phyloP scores from a whole-genome alignment of 2,113 vertebrate species.

The Macquaria australasica region DNA sequence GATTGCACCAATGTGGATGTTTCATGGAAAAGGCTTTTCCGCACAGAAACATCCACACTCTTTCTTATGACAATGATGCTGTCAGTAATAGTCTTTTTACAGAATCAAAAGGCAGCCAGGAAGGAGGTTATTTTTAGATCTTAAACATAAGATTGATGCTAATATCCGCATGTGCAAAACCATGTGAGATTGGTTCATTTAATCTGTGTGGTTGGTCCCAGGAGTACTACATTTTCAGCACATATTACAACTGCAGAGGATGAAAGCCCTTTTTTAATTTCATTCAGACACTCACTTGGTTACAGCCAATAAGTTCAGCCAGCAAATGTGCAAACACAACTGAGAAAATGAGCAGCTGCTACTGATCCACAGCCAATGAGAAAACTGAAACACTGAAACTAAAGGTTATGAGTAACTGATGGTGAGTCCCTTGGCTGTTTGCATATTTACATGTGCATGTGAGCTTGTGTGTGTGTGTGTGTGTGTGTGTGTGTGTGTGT shows the following conservation, averaged over 20 bases:
- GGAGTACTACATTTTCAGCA: constrained; percentile 54
- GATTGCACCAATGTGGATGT: constrained; percentile 17
- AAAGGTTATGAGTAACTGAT: constrained; percentile 42
- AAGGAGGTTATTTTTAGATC: constrained; percentile 49
- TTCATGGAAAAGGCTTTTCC: constrained; percentile 29
- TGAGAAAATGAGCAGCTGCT: constrained; percentile 64
- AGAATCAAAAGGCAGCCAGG: constrained; percentile 33
- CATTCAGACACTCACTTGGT: constrained; percentile 49
- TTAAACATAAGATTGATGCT: constrained; percentile 34
- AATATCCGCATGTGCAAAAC: constrained; percentile 21
- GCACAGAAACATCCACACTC: constrained; percentile 15
- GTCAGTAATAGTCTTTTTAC: constrained; percentile 21
- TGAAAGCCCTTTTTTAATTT: constrained; percentile 65
- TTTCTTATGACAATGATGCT: constrained; percentile 6
- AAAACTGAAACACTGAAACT: constrained; percentile 18
- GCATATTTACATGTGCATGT: constrained; percentile 20
- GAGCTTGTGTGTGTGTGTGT: background rate
- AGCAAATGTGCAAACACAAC: constrained; percentile 66
- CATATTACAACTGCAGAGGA: constrained; percentile 55
- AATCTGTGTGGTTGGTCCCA: constrained; percentile 57
- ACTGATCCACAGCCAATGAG: constrained; percentile 45
- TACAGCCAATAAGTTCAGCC: constrained; percentile 53
- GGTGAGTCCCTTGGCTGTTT: constrained; percentile 16
- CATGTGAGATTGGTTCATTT: constrained; percentile 54
- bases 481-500: background rate